These are phyloP conservation scores for Siphamia tubifer DNA, from an alignment of 2,113 vertebrate genomes.

Conservation along the genomic window DNA sequence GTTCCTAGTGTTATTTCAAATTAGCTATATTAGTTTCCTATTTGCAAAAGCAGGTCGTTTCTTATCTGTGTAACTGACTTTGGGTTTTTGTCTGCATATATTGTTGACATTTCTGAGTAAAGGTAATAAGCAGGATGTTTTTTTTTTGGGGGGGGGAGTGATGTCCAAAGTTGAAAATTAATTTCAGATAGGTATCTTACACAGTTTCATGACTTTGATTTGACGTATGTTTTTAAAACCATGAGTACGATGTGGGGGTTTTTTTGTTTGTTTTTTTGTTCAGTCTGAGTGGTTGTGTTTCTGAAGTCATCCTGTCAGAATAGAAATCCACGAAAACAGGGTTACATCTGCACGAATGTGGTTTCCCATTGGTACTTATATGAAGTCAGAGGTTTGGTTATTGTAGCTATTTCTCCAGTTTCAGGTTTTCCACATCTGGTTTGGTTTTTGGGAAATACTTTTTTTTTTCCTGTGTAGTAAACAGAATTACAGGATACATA, in stretches of 20 bases:
- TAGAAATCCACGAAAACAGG: slow-evolving; percentile 7
- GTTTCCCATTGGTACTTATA: background rate
- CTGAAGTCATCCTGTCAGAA: background rate
- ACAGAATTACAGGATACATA: slow-evolving; percentile 24
- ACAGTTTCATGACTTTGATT: too few species aligned
- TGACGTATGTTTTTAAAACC: too few species aligned
- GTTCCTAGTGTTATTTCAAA: slow-evolving; percentile 6
- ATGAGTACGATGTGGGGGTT: too few species aligned
- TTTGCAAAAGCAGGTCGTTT: background rate
- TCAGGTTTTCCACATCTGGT: slow-evolving; percentile 41
- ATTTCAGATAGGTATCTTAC: too few species aligned
- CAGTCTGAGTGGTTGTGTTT: background rate
- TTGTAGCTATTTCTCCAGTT: background rate
- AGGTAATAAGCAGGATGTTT: background rate
- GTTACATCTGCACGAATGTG: slow-evolving; percentile 22
- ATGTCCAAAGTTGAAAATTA: too few species aligned
- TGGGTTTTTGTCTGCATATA: background rate
- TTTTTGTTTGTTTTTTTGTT: too few species aligned
- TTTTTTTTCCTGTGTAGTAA: background rate
- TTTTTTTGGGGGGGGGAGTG: too few species aligned
- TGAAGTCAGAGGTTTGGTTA: slow-evolving; percentile 8
- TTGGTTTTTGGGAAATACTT: slow-evolving; percentile 2
- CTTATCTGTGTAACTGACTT: background rate
- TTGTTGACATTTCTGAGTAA: background rate
- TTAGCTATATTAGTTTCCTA: background rate